phyloP scores from a whole-genome alignment of 2,888 invertebrate species.

The Idaea biselata region DNA sequence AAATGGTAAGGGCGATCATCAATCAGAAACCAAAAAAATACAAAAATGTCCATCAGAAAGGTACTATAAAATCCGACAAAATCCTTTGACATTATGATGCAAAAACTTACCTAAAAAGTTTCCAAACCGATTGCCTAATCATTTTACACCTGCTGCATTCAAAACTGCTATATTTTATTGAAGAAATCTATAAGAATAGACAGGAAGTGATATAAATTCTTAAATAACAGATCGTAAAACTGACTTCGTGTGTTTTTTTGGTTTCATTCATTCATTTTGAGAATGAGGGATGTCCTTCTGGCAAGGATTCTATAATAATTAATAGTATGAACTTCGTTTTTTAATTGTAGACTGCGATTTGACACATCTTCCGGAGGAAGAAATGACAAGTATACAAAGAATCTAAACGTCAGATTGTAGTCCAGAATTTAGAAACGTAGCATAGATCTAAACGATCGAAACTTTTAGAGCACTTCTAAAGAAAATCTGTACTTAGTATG shows the following conservation, averaged over 20 bases:
- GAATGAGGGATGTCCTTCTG: conserved; percentile 30
- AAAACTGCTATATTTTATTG: conserved; percentile 59
- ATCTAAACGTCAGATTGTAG: too few relatives aligned
- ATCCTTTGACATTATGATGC: not conserved
- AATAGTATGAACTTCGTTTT: too few relatives aligned
- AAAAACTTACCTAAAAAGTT: not conserved
- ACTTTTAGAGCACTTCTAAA: too few relatives aligned
- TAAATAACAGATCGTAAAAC: conserved; percentile 13
- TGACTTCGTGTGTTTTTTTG: conserved; percentile 48
- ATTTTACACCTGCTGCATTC: conserved; percentile 73
- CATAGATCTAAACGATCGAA: too few relatives aligned
- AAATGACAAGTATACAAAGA: too few relatives aligned
- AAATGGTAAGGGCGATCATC: not conserved
- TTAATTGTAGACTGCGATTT: too few relatives aligned
- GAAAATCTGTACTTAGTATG: too few relatives aligned
- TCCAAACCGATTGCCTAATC: conserved; percentile 61
- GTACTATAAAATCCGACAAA: not conserved
- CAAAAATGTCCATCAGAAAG: not conserved
- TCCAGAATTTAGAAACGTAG: too few relatives aligned
- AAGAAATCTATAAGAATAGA: conserved; percentile 42
- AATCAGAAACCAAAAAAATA: not conserved
- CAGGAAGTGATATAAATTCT: conserved; percentile 68
- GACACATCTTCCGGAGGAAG: too few relatives aligned
- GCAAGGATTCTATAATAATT: not conserved
- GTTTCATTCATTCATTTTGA: conserved; percentile 56